These are phyloP conservation scores for Caranx ignobilis DNA, from an alignment of 2,113 vertebrate species.

Conservation along the genomic window DNA sequence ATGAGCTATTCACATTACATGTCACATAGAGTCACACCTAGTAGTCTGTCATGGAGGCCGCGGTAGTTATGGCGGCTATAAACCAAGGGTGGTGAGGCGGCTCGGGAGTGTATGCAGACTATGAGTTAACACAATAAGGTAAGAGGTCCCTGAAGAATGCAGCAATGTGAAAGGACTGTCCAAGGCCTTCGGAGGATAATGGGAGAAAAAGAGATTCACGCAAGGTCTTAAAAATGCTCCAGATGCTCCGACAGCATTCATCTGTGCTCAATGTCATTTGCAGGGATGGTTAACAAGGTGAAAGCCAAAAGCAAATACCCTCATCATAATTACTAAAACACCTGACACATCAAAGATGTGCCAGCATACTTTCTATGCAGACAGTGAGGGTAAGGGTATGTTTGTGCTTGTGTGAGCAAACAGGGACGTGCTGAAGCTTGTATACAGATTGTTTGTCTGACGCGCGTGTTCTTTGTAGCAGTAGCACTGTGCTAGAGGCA, in stretches of 20 bases:
- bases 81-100: slow-evolving; percentile 14
- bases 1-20: slow-evolving; percentile 5
- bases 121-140: slow-evolving; percentile 2
- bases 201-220: not conserved
- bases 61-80: slow-evolving; percentile 12
- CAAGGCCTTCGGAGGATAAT: not conserved
- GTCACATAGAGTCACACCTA: not conserved
- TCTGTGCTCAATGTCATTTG: not conserved
- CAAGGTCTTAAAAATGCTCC: not conserved
- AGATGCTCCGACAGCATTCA: not conserved
- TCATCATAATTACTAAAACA: slow-evolving; percentile 27
- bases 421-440: slow-evolving; percentile 24
- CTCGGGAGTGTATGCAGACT: not conserved
- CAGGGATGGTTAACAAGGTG: slow-evolving; percentile 1
- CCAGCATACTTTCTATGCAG: not conserved
- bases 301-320: not conserved
- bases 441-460: slow-evolving; percentile 36
- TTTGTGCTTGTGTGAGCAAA: not conserved
- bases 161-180: not conserved
- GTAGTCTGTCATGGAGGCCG: slow-evolving; percentile 2
- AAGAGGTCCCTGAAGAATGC: not conserved
- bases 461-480: slow-evolving; percentile 33
- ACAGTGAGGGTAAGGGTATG: not conserved
- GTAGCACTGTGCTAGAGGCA: slow-evolving; percentile 45
- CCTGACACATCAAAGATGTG: slow-evolving; percentile 26